phyloP scores from a whole-genome alignment of 1,140 invertebrate species.

The Drosophila teissieri region DNA sequence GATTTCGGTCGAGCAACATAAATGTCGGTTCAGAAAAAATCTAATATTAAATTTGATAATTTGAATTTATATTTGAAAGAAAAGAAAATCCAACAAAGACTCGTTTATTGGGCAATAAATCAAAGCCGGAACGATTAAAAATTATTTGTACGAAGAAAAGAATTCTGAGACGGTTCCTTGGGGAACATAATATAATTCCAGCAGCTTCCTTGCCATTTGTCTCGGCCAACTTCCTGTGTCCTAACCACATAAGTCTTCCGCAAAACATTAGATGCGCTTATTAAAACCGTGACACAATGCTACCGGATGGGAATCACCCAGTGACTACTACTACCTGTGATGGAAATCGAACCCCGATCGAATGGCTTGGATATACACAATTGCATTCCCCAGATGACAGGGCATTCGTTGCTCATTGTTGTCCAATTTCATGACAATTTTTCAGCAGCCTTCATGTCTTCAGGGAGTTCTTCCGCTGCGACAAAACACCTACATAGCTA shows the following conservation, averaged over 20 bases:
- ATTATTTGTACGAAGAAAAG: background rate
- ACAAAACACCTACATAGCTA: constrained; percentile 33
- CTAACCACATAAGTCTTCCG: constrained; percentile 65
- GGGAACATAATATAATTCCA: constrained; percentile 1
- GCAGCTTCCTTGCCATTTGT: constrained; percentile 26
- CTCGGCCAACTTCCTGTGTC: constrained; percentile 63
- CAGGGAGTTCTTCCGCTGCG: constrained; percentile 16
- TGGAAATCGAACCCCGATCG: constrained; percentile 39
- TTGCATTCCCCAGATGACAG: constrained; percentile 61
- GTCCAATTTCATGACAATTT: constrained; percentile 80
- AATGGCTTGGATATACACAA: constrained; percentile 41
- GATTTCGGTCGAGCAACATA: background rate
- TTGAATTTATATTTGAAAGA: background rate
- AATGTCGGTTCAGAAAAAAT: background rate
- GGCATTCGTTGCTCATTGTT: constrained; percentile 72
- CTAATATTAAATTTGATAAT: too few species aligned
- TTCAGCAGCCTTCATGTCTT: constrained; percentile 59
- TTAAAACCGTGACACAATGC: constrained; percentile 53
- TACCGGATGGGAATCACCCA: constrained; percentile 47
- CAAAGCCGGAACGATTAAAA: constrained; percentile 4
- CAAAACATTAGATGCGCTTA: constrained; percentile 67
- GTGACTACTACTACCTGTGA: constrained; percentile 45
- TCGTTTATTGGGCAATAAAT: constrained; percentile 18
- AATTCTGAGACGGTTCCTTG: constrained; percentile 2
- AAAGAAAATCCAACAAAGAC: background rate